Conservation (phyloP, 2,797 vertebrate genomes). For the Hemibagrus guttatus region DNA sequence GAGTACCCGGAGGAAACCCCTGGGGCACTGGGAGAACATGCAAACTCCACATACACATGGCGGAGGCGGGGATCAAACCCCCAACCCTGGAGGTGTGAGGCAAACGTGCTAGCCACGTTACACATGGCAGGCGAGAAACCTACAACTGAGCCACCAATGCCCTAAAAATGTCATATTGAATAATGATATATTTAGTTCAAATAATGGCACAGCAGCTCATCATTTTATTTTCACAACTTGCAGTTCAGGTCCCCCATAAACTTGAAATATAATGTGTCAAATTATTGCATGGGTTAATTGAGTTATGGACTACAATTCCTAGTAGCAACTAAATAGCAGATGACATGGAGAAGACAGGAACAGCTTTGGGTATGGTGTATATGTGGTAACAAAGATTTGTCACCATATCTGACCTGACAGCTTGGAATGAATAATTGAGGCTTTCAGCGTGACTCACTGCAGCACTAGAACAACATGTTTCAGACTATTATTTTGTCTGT, state of each 20-base stretch:
- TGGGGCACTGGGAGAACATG: too few species aligned
- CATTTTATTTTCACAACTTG: neutral
- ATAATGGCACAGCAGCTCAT: neutral
- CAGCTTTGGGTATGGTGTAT: neutral
- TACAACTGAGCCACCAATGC: too few species aligned
- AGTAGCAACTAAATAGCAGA: neutral
- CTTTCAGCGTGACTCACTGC: conserved; percentile 7
- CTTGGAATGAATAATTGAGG: conserved; percentile 17
- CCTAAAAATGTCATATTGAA: neutral
- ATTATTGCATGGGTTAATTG: neutral
- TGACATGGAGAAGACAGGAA: neutral
- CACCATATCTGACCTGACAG: conserved; percentile 17
- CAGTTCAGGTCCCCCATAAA: neutral
- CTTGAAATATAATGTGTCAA: neutral
- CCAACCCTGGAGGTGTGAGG: too few species aligned
- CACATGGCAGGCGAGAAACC: too few species aligned
- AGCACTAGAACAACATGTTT: neutral
- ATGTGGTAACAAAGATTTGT: neutral
- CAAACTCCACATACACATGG: too few species aligned
- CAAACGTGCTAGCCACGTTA: too few species aligned
- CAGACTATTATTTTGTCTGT: neutral
- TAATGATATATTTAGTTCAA: neutral
- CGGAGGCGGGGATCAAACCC: too few species aligned
- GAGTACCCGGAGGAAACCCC: too few species aligned
- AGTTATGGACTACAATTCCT: too few species aligned